A percentile compares a stretch with the other conserved stretches of the same genome.
Evolutionary conservation across 2,888 invertebrate species (phyloP).

Genomic region (Spisula solida): DNA sequence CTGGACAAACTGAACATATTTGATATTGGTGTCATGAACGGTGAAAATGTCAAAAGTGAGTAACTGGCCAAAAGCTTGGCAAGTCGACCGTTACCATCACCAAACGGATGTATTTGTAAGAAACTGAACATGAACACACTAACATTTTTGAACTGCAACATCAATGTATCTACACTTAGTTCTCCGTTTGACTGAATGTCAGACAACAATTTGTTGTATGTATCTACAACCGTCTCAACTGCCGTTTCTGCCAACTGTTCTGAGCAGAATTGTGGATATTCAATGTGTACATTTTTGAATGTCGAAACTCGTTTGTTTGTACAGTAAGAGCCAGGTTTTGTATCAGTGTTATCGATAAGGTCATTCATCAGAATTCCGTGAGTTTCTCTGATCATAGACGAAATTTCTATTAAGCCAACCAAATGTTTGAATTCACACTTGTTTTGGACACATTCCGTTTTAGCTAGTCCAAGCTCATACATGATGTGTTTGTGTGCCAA

Average conservation of each 20-base stretch:
- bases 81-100: constrained; percentile 48
- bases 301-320: constrained; percentile 1
- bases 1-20: constrained; percentile 45
- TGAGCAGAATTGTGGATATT: constrained; percentile 23
- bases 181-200: background rate
- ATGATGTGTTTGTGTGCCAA: constrained; percentile 29
- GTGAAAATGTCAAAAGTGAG: constrained; percentile 43
- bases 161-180: background rate
- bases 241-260: background rate
- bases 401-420: constrained; percentile 30
- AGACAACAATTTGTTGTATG: constrained; percentile 5
- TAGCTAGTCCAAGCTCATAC: background rate
- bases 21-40: constrained; percentile 49
- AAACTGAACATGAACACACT: constrained; percentile 42
- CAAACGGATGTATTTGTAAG: constrained; percentile 41
- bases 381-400: constrained; percentile 20
- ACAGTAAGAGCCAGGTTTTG: constrained; percentile 29
- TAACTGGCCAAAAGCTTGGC: constrained; percentile 46
- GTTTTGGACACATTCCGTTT: background rate
- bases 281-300: background rate
- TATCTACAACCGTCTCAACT: constrained; percentile 23
- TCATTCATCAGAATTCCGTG: constrained; percentile 38
- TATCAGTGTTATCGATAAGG: constrained; percentile 7
- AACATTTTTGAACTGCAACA: constrained; percentile 31
- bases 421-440: background rate